Percentiles rank a stretch among this genome's conserved stretches.
Conservation (phyloP, 1,140 invertebrate species). For the Atopsyche davidsoni region DNA sequence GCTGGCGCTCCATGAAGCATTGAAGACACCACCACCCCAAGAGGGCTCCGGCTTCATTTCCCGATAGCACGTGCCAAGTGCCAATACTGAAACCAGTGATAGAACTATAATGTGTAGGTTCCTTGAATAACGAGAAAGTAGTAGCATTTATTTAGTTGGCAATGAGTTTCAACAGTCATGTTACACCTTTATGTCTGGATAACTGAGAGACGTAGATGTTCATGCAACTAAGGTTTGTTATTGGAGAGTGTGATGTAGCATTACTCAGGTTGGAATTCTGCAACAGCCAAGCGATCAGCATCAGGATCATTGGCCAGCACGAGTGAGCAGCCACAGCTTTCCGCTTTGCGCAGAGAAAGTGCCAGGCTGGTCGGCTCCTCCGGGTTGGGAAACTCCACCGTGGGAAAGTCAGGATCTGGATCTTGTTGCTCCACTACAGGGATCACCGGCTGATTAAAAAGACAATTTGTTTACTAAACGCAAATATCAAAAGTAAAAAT, state of each 20-base stretch:
- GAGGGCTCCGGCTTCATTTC: constrained; percentile 94
- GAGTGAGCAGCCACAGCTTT: constrained; percentile 60
- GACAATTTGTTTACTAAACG: not conserved
- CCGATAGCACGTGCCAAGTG: constrained; percentile 85
- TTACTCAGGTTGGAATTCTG: constrained; percentile 64
- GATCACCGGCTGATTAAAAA: constrained; percentile 24
- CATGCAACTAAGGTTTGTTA: too few species aligned
- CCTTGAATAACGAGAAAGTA: too few species aligned
- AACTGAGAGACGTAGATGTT: too few species aligned
- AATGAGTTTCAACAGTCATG: too few species aligned
- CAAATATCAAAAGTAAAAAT: not conserved
- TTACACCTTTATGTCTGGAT: too few species aligned
- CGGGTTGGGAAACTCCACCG: constrained; percentile 96
- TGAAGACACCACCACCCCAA: constrained; percentile 90
- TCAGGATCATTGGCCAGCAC: constrained; percentile 98
- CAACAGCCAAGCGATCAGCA: constrained; percentile 91
- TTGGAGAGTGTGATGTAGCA: too few species aligned
- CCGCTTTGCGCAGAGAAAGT: constrained; percentile 79
- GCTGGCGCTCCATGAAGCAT: constrained; percentile 49
- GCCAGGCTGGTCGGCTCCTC: constrained; percentile 91
- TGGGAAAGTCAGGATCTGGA: constrained; percentile 95
- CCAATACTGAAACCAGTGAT: not conserved
- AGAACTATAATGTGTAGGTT: too few species aligned
- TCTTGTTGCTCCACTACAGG: constrained; percentile 78
- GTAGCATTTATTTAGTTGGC: too few species aligned